Conservation (phyloP, 2,113 vertebrate genomes). For the Thamnophis sirtalis region DNA sequence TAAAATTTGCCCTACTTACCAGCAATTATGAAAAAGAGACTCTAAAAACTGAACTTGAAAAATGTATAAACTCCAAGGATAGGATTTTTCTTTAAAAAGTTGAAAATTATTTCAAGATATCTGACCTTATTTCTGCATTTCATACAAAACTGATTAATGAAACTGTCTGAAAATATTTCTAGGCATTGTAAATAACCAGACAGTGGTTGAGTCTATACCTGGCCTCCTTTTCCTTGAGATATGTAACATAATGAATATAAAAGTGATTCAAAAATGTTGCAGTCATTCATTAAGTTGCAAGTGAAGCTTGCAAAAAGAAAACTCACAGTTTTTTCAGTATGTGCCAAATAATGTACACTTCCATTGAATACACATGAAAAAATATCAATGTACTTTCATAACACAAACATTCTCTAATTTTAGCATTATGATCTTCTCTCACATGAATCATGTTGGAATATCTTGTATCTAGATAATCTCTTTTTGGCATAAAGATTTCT, state of each 20-base stretch:
- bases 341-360: background rate
- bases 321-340: background rate
- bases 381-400: background rate
- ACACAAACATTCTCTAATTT: background rate
- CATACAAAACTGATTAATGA: background rate
- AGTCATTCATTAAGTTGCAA: background rate
- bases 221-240: background rate
- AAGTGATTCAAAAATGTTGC: background rate
- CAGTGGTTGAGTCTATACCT: background rate
- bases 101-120: background rate
- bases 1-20: background rate
- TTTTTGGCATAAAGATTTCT: background rate
- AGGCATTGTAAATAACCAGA: background rate
- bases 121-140: background rate
- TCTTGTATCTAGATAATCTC: background rate
- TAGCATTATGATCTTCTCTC: background rate
- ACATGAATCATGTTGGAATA: background rate
- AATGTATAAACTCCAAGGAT: background rate
- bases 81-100: background rate
- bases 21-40: background rate
- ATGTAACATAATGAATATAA: background rate
- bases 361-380: background rate
- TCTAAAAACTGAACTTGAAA: background rate
- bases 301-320: background rate
- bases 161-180: background rate